Evolutionary conservation across 2,797 vertebrate genomes (phyloP), one percentile per base, ranked within the genome.

Genomic region (Chaunax sp.): DNA sequence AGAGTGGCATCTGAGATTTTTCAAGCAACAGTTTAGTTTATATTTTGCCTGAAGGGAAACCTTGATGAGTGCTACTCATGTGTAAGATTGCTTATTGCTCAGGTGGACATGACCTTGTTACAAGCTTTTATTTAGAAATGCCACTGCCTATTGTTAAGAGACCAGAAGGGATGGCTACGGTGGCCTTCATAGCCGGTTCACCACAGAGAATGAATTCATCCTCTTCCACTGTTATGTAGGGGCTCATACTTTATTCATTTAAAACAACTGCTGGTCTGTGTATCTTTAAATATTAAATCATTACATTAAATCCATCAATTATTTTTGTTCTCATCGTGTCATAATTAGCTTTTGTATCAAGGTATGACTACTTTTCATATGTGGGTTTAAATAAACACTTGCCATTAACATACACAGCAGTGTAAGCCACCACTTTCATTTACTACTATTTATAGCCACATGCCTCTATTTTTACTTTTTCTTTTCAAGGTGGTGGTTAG

Each of bases 101-200:
- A 60, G 74, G 25, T 30, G 33, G 50, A 72, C 61, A 30, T 60
- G 60, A 78, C 69, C 73, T 80, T 70, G 69, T 77, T 81, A 64
- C 41, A 58, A 40, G 60, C 56, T 62, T 53, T 78, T 82, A 52
- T 82, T 85, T 80, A 64, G 50, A 80, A 73, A 78, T 58, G 61
- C 64, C 64, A 47, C 58, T 23, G 49, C 41, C 52, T 81, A 54
- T 79, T 82, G 64, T 87, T 70, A 71, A 43, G 55, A 62, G 51
- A 83, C 60, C 55, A 64, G 55, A 68, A 69, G 66, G 50, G 61
- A 69, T 80, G 51, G 61, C 61, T 33, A n/a, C n/a, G n/a, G 35
- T 23, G 47, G 23, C 22, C 19, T 55, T 71, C 13, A 38, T 52
- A 75, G 52, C 2, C 1, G 1, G 5, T 52, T 69, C n/a, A 26